phyloP scores from a whole-genome alignment of 1,140 invertebrate species.

The Drosophila triauraria region DNA sequence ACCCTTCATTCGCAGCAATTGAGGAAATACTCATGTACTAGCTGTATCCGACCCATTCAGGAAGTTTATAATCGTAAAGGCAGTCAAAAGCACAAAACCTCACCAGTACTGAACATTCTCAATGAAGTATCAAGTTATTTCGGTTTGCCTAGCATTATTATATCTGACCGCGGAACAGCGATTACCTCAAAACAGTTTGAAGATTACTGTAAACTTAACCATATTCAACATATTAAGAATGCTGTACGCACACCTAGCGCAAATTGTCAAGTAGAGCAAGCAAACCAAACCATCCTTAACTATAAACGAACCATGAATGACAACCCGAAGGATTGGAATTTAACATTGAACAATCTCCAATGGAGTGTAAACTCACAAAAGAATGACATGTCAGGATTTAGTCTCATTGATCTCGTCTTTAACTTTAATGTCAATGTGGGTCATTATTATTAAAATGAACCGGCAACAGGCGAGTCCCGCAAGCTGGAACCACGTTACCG shows the following conservation, averaged over 20 bases:
- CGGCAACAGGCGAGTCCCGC: not conserved
- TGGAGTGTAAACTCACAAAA: not conserved
- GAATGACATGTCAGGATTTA: constrained; percentile 1
- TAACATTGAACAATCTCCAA: not conserved
- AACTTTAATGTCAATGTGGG: not conserved
- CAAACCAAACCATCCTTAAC: not conserved
- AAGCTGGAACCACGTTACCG: not conserved
- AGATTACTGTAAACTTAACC: not conserved
- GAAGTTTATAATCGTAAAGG: not conserved
- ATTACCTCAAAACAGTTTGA: not conserved
- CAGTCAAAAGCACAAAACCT: not conserved
- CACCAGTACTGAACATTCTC: not conserved
- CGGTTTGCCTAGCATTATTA: not conserved
- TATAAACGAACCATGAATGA: not conserved
- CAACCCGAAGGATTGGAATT: not conserved
- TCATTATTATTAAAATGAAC: not conserved
- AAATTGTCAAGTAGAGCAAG: no score
- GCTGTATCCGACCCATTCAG: not conserved
- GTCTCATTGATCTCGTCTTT: constrained; percentile 1
- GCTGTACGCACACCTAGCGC: no score
- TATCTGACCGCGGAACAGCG: not conserved
- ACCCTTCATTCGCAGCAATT: constrained; percentile 1
- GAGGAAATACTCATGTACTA: not conserved
- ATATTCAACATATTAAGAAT: not conserved
- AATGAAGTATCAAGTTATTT: not conserved